These are phyloP conservation scores for Rotaria magnacalcarata DNA, from an alignment of 2,888 invertebrate species.

Conservation along the genomic window DNA sequence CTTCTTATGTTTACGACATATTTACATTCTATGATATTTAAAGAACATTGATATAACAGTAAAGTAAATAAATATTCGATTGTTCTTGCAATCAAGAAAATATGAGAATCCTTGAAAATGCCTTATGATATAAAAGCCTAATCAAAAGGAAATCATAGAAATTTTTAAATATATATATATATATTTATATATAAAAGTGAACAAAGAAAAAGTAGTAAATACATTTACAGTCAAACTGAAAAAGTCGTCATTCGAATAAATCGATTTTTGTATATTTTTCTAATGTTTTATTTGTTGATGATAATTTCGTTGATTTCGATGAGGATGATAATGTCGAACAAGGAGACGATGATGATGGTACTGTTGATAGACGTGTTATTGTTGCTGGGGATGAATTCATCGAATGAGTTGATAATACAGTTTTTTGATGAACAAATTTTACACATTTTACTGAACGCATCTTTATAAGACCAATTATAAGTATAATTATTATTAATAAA, in stretches of 20 bases:
- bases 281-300: not conserved
- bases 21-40: no score
- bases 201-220: not conserved
- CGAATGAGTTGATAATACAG: not conserved
- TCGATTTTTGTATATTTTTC: conserved; percentile 30
- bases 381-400: not conserved
- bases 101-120: no score
- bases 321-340: conserved; percentile 23
- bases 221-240: not conserved
- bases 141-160: no score
- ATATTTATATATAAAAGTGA: not conserved
- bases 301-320: conserved; percentile 5
- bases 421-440: not conserved
- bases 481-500: conserved; percentile 3
- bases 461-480: not conserved
- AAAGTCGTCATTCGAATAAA: not conserved
- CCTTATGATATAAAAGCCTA: no score
- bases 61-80: no score
- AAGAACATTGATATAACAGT: no score
- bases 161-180: no score
- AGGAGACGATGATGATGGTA: conserved; percentile 20
- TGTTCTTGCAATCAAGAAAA: no score
- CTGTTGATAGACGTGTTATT: not conserved
- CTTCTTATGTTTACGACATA: no score
- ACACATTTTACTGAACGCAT: conserved; percentile 13